Evolutionary conservation across 2,888 invertebrate genomes (phyloP), one percentile per base, ranked within the genome.

Genomic region (Nomada flava): DNA sequence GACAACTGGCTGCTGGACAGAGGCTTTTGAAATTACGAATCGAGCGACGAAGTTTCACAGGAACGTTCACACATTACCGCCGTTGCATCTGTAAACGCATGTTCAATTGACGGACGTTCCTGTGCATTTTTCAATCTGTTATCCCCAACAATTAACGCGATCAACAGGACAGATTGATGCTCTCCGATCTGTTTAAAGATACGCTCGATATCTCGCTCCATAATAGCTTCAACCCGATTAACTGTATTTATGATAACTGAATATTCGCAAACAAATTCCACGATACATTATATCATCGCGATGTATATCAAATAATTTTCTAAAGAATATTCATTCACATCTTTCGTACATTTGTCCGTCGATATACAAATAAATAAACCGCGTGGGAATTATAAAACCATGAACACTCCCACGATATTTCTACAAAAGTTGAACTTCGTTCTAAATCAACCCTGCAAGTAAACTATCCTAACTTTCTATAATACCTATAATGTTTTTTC

Each of bases 1-100:
- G 68, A 80, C 5, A 18, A 13, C 55, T 82, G 72, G 71, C 23
- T 84, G 0, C 18, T 4, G 52, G 29, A 57, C 26, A 68, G 55
- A 29, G 77, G 74, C 47, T 7, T 69, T 62, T 64, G 3, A 80
- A 18, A 60, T 47, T 11, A 5, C 10, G 1, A 4, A 3, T 57
- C 2, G 18, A 0, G 23, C 7, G 1, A 13, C 23, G 15, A 57
- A 65, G 57, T 20, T 23, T 7, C 29, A 57, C 15, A 36, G 20
- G 10, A 47, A 11, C 42, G 47, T 47, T 20, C 42, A n/a, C 59
- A 20, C 10, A 20, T 13, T 2, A 18, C 50, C 29, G n/a, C 15
- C 29, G n/a, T 4, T n/a, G 11, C 55, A 63, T 57, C 62, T 29
- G 20, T n/a, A 2, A 4, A 15, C 23, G n/a, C 62, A 23, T 62